Conservation (phyloP, 2,797 vertebrate genomes). For the Lagocephalus sceleratus region DNA sequence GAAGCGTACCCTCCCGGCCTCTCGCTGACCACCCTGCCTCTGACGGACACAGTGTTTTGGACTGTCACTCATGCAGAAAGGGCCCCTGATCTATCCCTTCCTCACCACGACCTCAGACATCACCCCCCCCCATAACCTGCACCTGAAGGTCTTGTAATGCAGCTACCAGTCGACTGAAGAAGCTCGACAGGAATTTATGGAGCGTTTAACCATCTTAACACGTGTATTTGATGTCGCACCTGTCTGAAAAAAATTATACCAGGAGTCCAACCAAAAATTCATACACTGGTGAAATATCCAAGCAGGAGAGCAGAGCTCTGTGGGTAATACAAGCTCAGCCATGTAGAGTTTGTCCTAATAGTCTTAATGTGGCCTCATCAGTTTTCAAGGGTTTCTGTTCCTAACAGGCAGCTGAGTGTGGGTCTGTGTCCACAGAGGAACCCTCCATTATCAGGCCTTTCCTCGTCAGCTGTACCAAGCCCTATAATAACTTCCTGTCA, state of each 20-base stretch:
- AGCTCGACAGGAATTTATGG: slow-evolving; percentile 11
- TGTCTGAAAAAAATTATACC: slow-evolving; percentile 34
- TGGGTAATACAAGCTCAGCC: slow-evolving; percentile 51
- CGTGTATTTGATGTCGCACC: neutral
- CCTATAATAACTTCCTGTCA: slow-evolving; percentile 80
- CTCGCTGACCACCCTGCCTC: slow-evolving; percentile 69
- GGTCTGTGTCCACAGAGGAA: slow-evolving; percentile 44
- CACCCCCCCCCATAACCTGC: slow-evolving; percentile 50
- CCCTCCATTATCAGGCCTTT: slow-evolving; percentile 54
- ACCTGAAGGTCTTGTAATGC: slow-evolving; percentile 27
- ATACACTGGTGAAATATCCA: neutral
- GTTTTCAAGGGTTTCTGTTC: slow-evolving; percentile 45
- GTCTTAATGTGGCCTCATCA: slow-evolving; percentile 65
- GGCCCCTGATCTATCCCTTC: slow-evolving; percentile 43
- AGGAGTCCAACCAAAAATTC: slow-evolving; percentile 9
- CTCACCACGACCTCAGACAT: slow-evolving; percentile 49
- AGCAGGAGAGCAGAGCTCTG: slow-evolving; percentile 20
- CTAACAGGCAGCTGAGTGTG: slow-evolving; percentile 36
- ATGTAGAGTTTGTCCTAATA: slow-evolving; percentile 57
- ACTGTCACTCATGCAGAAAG: slow-evolving; percentile 68
- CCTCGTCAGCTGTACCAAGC: slow-evolving; percentile 74
- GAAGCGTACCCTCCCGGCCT: slow-evolving; percentile 46
- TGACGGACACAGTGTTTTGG: slow-evolving; percentile 74
- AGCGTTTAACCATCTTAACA: slow-evolving; percentile 7
- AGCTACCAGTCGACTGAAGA: slow-evolving; percentile 15